Evolutionary conservation across 2,113 vertebrate species (phyloP), one percentile per base, ranked within the genome.

Genomic region (Ia io): DNA sequence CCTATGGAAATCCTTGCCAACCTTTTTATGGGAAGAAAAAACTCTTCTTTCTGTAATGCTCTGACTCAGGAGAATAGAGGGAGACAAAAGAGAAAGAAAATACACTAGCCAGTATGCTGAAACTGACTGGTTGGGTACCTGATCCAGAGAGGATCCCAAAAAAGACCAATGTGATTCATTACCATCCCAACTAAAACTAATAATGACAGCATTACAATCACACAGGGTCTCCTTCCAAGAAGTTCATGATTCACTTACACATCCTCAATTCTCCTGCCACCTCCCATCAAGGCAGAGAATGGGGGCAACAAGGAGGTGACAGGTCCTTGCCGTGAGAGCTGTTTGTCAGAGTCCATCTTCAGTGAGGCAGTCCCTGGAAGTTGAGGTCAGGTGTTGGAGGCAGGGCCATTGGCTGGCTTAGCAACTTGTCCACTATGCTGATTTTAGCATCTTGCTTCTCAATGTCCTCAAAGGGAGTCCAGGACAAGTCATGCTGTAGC

Each of bases 401-500:
- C 40, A 99, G 95, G 0, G 98, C 97, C 3, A 98, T 93, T 84
- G 99, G 99, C 13, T 98, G 98, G 98, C 96, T 99, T 73, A 99
- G 96, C 30, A 99, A 97, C 96, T 99, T 99, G 93, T 99, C 98
- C 98, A 99, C 98, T 79, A 98, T 94, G 94, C 98, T 93, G 0
- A 99, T 97, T 97, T 99, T 99, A 47, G 98, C 97, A 22, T 99
- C 99, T 88, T 98, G 98, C 93, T 98, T 99, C 95, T 99, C 98
- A 20, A 99, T 97, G 30, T 99, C 98, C 8, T 99, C 99, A 9
- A 97, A 91, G 0, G 99, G 99, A 37, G 99, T 99, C 99, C 99
- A 99, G 44, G 99, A 99, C 98, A 99, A 98, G 98, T 99, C 99
- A 0, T 99, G 98, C 73, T 99, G 99, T 11, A 99, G 99, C 94